Evolutionary conservation across 1,140 invertebrate genomes (phyloP).

Genomic region (Tribolium madens): DNA sequence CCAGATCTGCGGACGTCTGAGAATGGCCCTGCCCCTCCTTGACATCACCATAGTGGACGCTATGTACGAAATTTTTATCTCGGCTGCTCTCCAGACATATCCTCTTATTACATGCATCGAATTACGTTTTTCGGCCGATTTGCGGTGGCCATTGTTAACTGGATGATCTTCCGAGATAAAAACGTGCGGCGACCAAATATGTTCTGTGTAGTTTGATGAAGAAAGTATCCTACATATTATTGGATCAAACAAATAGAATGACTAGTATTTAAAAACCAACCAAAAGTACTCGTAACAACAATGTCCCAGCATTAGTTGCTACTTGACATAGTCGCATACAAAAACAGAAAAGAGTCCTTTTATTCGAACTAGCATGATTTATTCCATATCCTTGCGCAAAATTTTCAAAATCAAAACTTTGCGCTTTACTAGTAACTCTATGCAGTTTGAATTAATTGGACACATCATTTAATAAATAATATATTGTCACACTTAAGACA

Average conservation of each 20-base stretch:
- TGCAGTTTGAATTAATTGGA: constrained; percentile 8
- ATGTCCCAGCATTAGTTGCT: constrained; percentile 49
- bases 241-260: constrained; percentile 56
- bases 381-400: constrained; percentile 19
- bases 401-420: no score
- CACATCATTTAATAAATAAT: no score
- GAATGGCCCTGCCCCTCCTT: constrained; percentile 72
- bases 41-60: constrained; percentile 58
- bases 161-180: constrained; percentile 56
- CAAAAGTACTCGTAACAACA: constrained; percentile 16
- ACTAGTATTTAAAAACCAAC: not conserved
- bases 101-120: constrained; percentile 15
- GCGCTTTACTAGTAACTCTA: not conserved
- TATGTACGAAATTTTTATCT: constrained; percentile 50
- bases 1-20: constrained; percentile 85
- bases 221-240: constrained; percentile 61
- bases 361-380: not conserved
- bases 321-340: not conserved
- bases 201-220: constrained; percentile 65
- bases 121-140: constrained; percentile 26
- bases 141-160: constrained; percentile 25
- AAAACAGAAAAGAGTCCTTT: no score
- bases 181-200: constrained; percentile 54
- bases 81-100: constrained; percentile 35
- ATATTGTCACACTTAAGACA: no score